A percentile compares a stretch with the other conserved stretches of the same genome.
These are phyloP conservation scores for Umimayanthus kanabou DNA, from an alignment of 92 coral and sea anemone species.

Conservation along the genomic window DNA sequence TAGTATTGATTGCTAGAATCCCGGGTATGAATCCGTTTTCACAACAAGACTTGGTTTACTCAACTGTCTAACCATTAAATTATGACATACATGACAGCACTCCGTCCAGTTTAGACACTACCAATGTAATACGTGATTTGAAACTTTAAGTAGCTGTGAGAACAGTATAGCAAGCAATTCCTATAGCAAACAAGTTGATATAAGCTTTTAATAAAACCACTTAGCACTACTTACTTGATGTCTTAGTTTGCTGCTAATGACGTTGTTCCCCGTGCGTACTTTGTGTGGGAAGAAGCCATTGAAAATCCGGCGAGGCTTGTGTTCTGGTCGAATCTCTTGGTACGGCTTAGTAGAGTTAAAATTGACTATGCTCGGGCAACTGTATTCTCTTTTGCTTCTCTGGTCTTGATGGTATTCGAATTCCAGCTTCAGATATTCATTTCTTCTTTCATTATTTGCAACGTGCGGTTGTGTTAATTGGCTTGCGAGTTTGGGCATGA, in stretches of 20 bases:
- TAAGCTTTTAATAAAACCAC: background rate
- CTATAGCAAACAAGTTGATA: constrained; percentile 2
- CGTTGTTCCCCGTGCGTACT: constrained; percentile 56
- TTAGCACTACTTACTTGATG: constrained; percentile 27
- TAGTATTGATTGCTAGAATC: too few species aligned
- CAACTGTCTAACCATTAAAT: background rate
- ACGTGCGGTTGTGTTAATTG: constrained; percentile 2
- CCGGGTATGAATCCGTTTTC: background rate
- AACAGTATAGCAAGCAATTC: background rate
- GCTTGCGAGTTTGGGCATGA: constrained; percentile 33
- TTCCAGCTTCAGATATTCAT: constrained; percentile 22
- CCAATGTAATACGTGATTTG: background rate
- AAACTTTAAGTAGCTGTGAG: background rate
- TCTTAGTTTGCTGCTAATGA: constrained; percentile 23
- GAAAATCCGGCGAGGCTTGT: constrained; percentile 78
- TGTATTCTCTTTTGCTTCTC: constrained; percentile 60
- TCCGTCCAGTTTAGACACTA: background rate
- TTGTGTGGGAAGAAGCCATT: constrained; percentile 94
- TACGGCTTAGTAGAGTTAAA: constrained; percentile 62
- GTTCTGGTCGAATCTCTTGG: constrained; percentile 61
- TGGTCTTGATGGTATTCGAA: constrained; percentile 35
- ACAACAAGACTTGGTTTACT: background rate
- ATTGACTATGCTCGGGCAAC: constrained; percentile 88
- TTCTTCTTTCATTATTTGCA: constrained; percentile 3
- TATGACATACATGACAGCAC: background rate